Base-by-base conservation (phyloP, 2,113 vertebrate species). In the Falcunculus frontatus region DNA sequence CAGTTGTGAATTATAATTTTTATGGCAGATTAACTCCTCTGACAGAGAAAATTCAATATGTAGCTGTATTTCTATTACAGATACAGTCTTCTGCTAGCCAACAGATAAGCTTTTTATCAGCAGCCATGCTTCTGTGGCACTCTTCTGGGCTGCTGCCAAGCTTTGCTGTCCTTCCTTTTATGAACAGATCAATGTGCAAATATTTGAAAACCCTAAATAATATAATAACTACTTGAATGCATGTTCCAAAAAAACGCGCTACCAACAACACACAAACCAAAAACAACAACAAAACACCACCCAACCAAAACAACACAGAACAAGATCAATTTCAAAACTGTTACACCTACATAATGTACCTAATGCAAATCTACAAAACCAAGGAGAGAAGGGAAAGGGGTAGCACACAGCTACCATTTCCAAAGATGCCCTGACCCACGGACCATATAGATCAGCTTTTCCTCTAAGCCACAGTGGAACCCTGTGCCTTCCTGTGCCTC, bases 101-200 rank as follows among this genome's bases (percentile, higher is more conserved):
- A 60, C 60, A 92, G 96, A 93, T 96, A 96, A 97, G 94, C 80
- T 94, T 92, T 95, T 92, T 93, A 95, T 93, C 92, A 96, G 76
- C 56, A 90, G 46, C 90, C 62, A 20, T 76, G 82, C 88, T 67
- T 94, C 95, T 84, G 59, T 93, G 79, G 35, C 64, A 81, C 44
- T 86, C 46, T 78, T 53, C 79, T 95, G 93, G 85, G 85, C 59
- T 75, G 52, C 90, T 94, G 95, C 92, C 93, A 95, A 90, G 56
- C 63, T 93, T 85, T 95, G 68, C 76, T 2, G 8, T 80, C 39
- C 1, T 44, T 92, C 35, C 70, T 92, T 95, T 92, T 65, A 74
- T 57, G 79, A 82, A 69, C 26, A 68, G 60, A 94, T 90, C 90
- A 92, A 84, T 72, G 37, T 78, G 77, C 56, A 97, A 92, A 94